Evolutionary conservation across 2,888 invertebrate genomes (phyloP), one percentile per base, ranked within the genome.

Genomic region (Diplolepis rosae): DNA sequence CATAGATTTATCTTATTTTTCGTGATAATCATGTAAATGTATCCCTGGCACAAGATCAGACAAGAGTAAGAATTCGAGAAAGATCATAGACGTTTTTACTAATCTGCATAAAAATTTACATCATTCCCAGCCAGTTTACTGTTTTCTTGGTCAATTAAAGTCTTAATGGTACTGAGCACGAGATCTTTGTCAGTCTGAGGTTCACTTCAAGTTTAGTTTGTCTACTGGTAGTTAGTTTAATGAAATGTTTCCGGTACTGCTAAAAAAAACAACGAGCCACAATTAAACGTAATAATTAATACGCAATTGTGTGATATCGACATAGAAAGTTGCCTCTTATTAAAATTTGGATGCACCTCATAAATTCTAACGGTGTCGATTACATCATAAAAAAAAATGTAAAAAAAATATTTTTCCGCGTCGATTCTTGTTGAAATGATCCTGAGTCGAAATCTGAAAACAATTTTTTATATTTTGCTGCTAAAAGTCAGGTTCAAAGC

Each of bases 121-220:
- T 35, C 13, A 61, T 35, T 61, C 56, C 22, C 39, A 61, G 56
- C 22, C 56, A 22, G 24, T 56, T 61, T 61, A 61, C 56, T 35
- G 56, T 61, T 61, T 61, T 56, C 35, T 61, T 61, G 35, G 56
- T 39, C 39, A 39, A 61, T 39, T 61, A 39, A 61, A 39, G 13
- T 22, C 24, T 39, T 61, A 39, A 61, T 35, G 56, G 18, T 61
- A 61, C 22, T 7, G 35, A 32, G 22, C 15, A 18, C 5, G 28
- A 61, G 56, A 61, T 61, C 56, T 24, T 61, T 61, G 56, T 39
- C 56, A 61, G 56, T 61, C 39, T 39, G 22, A 61, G 24, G 35
- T 61, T 61, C 24, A 35, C 32, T 61, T 61, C 35, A 39, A 61
- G 56, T 11, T 61, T 35, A 61, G 35, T 32, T 39, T 24, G 5